Base-by-base conservation (phyloP, 64 coral and sea anemone genomes). In the Cladopsammia gracilis region DNA sequence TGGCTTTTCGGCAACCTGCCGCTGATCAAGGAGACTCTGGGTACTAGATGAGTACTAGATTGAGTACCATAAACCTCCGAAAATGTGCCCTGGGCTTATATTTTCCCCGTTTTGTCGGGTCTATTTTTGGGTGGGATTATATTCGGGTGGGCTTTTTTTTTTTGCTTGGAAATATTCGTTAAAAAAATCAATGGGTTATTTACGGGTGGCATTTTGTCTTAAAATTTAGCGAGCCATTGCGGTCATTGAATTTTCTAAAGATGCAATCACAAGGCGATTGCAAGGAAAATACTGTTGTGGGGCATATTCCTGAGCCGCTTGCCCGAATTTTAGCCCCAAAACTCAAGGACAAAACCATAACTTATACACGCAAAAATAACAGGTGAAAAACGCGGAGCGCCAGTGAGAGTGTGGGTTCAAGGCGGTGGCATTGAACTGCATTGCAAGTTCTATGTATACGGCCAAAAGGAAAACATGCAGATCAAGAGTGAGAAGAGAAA, bases 341-440 rank as follows among this genome's bases (percentile, higher is more conserved):
- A n/a, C 64, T 66, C 10, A 66, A 18, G 64, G 64, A 0, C 19
- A 66, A 66, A 66, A 66, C 10, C 64, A 66, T 66, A 16, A 66
- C 64, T 66, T 64, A 65, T 85, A 44, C 81, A 85, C n/a, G 15
- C 25, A 60, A 64, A 43, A 85, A 43, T 85, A 64, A 65, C 81
- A 64, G 81, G 3, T 85, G 57, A 65, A 62, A 65, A 85, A 16
- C 59, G 57, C 18, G 24, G 24, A 64, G 58, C 81, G 48, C 62
- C 7, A 85, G 59, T 44, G 66, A 59, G 81, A 85, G 58, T 85
- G 4, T 85, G 81, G 58, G 81, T 64, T 34, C 20, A 62, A 85
- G 59, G 58, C 10, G 81, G 81, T 85, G 58, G 81, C 61, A 14
- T 66, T 64, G 81, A 85, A 85, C n/a, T 85, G 79, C 58, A 54